Evolutionary conservation across 2,113 vertebrate species (phyloP).

Genomic region (Manacus vitellinus): DNA sequence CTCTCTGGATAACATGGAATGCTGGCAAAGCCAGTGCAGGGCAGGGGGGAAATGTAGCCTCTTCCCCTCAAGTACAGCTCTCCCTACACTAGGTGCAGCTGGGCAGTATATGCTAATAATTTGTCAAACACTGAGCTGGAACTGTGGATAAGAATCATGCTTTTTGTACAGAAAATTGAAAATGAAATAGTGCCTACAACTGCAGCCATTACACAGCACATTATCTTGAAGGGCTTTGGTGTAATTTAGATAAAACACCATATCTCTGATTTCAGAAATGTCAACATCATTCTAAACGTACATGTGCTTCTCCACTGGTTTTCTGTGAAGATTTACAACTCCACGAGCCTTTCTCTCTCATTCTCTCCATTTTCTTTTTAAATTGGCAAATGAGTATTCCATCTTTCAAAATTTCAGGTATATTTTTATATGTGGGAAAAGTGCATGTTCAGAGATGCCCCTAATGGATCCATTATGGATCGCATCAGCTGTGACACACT

Average conservation of each 20-base stretch:
- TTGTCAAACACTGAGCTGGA: background rate
- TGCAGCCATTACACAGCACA: conserved; percentile 9
- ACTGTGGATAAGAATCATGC: background rate
- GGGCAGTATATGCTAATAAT: background rate
- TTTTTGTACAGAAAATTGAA: conserved; percentile 41
- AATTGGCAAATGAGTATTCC: conserved; percentile 15
- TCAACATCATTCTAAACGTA: background rate
- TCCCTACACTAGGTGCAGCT: background rate
- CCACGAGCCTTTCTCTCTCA: background rate
- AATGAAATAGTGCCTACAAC: conserved; percentile 31
- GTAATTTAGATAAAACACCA: conserved; percentile 15
- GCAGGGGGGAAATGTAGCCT: no score
- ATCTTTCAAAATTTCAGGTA: background rate
- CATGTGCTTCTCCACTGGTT: background rate
- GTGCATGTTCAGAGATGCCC: background rate
- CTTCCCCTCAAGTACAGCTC: background rate
- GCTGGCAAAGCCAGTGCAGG: background rate
- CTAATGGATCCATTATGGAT: background rate
- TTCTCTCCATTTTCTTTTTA: background rate
- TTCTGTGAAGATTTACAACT: background rate
- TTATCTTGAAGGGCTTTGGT: conserved; percentile 48
- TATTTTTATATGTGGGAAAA: background rate
- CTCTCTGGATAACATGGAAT: fast-evolving
- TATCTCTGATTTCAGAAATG: conserved; percentile 42
- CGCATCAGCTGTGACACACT: background rate